These are phyloP conservation scores for Dioctria rufipes DNA, from an alignment of 2,888 invertebrate species.

Conservation along the genomic window DNA sequence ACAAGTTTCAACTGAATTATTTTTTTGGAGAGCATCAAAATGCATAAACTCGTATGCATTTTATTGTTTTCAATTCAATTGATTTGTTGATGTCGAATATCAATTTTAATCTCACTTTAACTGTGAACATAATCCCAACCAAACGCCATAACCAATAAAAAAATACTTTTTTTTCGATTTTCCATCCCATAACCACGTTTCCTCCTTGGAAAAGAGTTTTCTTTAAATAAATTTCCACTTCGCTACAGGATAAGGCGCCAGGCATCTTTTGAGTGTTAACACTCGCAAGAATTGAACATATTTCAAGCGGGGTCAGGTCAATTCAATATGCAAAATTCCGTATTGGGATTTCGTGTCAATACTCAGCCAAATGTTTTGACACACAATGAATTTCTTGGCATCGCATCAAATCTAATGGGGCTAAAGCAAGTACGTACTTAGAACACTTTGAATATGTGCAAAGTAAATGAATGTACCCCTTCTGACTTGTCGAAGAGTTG, in stretches of 20 bases:
- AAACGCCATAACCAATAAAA: conserved; percentile 24
- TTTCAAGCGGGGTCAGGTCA: too few relatives aligned
- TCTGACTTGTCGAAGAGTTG: too few relatives aligned
- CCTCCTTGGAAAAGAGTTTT: conserved; percentile 28
- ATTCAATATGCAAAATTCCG: neutral
- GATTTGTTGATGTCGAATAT: neutral
- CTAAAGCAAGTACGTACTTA: too few relatives aligned
- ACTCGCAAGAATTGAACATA: neutral
- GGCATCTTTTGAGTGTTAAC: conserved; percentile 20
- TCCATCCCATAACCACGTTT: conserved; percentile 19
- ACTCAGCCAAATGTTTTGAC: neutral
- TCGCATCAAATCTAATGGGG: neutral
- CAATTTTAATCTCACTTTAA: conserved; percentile 38
- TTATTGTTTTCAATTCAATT: too few relatives aligned
- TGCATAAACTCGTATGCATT: too few relatives aligned
- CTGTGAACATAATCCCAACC: neutral
- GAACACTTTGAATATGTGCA: too few relatives aligned
- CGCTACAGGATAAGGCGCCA: conserved; percentile 7
- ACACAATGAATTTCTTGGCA: conserved; percentile 1
- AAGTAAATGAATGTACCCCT: too few relatives aligned
- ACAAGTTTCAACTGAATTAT: too few relatives aligned
- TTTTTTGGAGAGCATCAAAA: too few relatives aligned
- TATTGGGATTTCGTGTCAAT: conserved; percentile 32
- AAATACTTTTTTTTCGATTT: neutral
- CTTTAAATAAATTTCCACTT: neutral